Base-by-base conservation (phyloP, 1,140 invertebrate species). In the Cotesia glomerata region DNA sequence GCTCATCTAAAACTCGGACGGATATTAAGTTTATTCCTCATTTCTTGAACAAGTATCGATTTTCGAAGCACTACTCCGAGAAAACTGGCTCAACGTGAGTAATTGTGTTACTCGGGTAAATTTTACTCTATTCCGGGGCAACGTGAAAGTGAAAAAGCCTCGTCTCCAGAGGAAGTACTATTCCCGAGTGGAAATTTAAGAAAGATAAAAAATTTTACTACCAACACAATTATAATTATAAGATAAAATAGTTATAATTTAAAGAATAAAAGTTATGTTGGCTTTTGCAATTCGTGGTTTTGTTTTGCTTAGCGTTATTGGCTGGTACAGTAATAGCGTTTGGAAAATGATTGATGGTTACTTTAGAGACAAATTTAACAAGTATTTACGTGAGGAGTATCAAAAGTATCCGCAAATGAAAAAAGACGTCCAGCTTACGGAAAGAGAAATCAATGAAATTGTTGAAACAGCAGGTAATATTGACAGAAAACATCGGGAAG, bases 291-390 rank as follows among this genome's bases (percentile, higher is more conserved):
- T 90, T 3, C 81, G 88, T 8, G 82, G 85, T 0, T 76, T 86
- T 45, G 81, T 90, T 59, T 84, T 90, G 13, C 52, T 88, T 0
- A 79, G 79, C 14, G 69, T 89, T 51, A 78, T 89, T 63, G 76
- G 82, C 36, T 89, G 88, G 86, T 90, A 90, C 72, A 90, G 86
- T 65, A 73, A 84, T 32, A 85, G 75, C 58, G 77, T 90, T 0
- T 89, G 88, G 86, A 87, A 81, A 72, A 79, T 88, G 73, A 88
- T 90, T 74, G 88, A 90, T 71, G 80, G 77, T 63, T 89, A 89
- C 75, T 90, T 90, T 72, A 84, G 81, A 63, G 85, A 88, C 26
- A 85, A 87, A 76, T 89, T 90, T 68, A 81, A 83, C 4, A 84
- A 80, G 59, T 89, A 89, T 75, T 77, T 88, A 18, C 74, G 83